Evolutionary conservation across 2,797 vertebrate species (phyloP), one percentile per base, ranked within the genome.

Genomic region (Clamator glandarius): DNA sequence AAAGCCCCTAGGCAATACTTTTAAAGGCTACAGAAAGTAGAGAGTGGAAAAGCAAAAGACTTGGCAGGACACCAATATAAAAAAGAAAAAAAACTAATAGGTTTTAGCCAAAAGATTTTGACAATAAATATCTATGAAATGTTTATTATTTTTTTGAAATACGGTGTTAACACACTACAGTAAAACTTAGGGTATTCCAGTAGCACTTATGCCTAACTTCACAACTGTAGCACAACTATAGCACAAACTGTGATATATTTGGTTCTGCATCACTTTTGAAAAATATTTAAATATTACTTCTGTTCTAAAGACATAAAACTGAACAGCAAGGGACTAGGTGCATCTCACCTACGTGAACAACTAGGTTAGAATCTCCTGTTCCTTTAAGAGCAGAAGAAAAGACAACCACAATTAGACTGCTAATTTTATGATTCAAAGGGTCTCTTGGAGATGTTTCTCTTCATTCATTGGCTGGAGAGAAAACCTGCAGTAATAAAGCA

Each of bases 1-100:
- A 94, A 95, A 83, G 26, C 66, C 87, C 59, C 76, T 29, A 75
- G 90, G 67, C 61, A 90, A 72, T 61, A 87, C 28, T 93, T 96
- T 89, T 86, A 70, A 94, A 89, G 50, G 70, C 54, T 91, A 28
- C 28, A 75, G 59, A 94, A 97, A 92, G 25, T 35, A 68, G 63
- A 89, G 36, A 57, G 29, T 88, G 59, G 44, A 63, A 92, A 96
- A 95, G 36, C 18, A 68, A 95, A 94, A 91, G 12, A 80, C 42
- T 95, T 94, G 87, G 91, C 91, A 89, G 61, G 51, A 87, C 39
- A 84, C 81, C 85, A 83, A 86, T 18, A 76, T 54, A 25, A 67
- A 24, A 74, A 84, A 23, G 39, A 58, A 51, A 72, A 24, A n/a
- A 21, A 59, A 46, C 18, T 5, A 48, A 69, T 17, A 73, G 36